Percentiles rank a stretch among this genome's conserved stretches.
phyloP scores from a whole-genome alignment of 2,113 vertebrate genomes.

The Macquaria ambigua region DNA sequence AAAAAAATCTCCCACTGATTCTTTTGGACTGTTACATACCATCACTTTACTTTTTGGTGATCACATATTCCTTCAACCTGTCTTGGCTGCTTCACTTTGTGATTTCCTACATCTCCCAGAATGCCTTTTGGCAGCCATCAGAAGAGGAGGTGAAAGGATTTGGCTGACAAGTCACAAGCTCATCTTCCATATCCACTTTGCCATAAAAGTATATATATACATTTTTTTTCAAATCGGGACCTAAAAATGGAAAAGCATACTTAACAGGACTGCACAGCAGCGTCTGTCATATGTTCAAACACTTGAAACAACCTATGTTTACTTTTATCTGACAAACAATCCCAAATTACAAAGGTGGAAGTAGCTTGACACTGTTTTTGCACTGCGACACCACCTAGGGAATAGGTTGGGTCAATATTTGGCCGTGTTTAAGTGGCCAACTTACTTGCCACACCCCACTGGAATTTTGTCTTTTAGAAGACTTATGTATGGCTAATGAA shows the following conservation, averaged over 20 bases:
- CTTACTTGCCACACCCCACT: background rate
- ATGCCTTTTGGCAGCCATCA: background rate
- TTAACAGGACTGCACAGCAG: background rate
- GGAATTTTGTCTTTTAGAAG: too few relatives aligned
- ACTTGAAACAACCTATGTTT: background rate
- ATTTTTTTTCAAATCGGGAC: background rate
- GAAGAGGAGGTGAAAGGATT: background rate
- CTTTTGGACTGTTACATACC: background rate
- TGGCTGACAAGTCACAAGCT: background rate
- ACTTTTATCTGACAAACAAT: background rate
- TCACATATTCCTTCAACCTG: constrained; percentile 2
- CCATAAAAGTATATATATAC: background rate
- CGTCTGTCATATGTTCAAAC: background rate
- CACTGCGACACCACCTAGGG: background rate
- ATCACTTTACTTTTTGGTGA: constrained; percentile 8
- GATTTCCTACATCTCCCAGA: constrained; percentile 2
- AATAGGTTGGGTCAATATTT: background rate
- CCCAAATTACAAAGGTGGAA: too few relatives aligned
- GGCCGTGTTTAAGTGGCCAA: too few relatives aligned
- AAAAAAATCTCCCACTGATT: constrained; percentile 10
- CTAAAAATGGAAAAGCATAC: background rate
- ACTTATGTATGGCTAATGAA: background rate
- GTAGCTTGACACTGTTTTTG: background rate
- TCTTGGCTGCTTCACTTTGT: constrained; percentile 3
- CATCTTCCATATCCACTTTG: background rate